Base-by-base conservation (phyloP, 2,888 invertebrate species). In the Ormyrus nitidulus region DNA sequence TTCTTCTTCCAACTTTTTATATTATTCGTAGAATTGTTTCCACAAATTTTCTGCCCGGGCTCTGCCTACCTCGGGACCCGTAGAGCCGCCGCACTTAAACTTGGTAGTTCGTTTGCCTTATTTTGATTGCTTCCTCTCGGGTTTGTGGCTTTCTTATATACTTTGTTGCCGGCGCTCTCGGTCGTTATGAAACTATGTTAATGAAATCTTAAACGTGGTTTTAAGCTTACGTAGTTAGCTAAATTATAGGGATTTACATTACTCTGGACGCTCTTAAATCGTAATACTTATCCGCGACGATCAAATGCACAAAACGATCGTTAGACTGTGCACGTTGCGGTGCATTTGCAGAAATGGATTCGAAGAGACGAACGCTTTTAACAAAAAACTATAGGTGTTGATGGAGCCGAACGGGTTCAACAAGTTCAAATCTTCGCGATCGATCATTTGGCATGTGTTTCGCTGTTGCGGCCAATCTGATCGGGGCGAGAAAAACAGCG, bases 11-110 rank as follows among this genome's bases (percentile, higher is more conserved):
- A 71, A 13, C 19, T 64, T 54, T 73, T 69, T 77, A 71, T 69
- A 74, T 77, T 74, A 77, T 81, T 79, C 81, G 75, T 64, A 78
- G 74, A 81, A 78, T 71, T 74, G 77, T 77, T 81, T 78, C 61
- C 71, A 66, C 65, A 75, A 78, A 75, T 78, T 74, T 70, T 74
- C 74, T 77, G 70, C 69, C 69, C 62, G 72, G 75, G 75, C 71
- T 34, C 34, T 75, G 69, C 34, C 34, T 4, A 34, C 34, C 1
- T 4, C 34, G 34, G 34, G 34, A 19, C 69, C 13, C 6, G n/a
- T 58, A n/a, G 51, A 48, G 58, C 34, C 51, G 9, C 65, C 54
- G 58, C 62, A 58, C 74, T 78, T 78, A 46, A 64, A 61, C n/a
- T 51, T 49, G 56, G 65, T 61, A 48, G 64, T 64, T 54, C 73